phyloP scores from a whole-genome alignment of 2,888 invertebrate species.

The Petrophora chlorosata region DNA sequence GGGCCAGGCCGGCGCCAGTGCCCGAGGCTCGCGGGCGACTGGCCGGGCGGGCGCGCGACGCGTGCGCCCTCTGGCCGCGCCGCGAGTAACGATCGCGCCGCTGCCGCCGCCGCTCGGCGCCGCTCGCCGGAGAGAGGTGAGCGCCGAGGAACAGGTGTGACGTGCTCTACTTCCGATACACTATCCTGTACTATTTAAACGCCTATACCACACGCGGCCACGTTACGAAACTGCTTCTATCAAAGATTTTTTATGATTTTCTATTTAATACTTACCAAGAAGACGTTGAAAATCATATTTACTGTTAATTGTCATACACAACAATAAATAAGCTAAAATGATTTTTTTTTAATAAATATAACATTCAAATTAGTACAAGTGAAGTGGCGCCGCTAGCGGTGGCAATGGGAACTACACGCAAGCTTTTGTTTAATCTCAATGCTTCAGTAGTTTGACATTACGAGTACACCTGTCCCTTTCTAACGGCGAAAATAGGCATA shows the following conservation, averaged over 20 bases:
- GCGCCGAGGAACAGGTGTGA: conserved; percentile 41
- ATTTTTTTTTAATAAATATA: not conserved
- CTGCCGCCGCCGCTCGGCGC: not conserved
- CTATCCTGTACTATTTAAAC: conserved; percentile 1
- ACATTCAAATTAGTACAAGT: conserved; percentile 25
- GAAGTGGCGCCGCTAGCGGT: conserved; percentile 46
- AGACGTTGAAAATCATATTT: no score
- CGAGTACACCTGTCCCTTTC: conserved; percentile 31
- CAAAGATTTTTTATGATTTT: no score
- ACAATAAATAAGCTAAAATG: no score
- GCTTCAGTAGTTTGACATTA: conserved; percentile 41
- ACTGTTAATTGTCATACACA: no score
- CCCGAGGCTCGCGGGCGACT: conserved; percentile 59
- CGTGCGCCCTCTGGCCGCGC: conserved; percentile 41
- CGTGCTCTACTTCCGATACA: conserved; percentile 20
- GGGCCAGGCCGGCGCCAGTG: conserved; percentile 51
- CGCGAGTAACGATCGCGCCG: conserved; percentile 52
- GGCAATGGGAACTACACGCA: conserved; percentile 44
- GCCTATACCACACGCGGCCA: not conserved
- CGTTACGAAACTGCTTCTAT: not conserved
- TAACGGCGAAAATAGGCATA: conserved; percentile 33
- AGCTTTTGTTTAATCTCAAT: conserved; percentile 40
- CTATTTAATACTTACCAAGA: no score
- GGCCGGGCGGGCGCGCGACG: conserved; percentile 45
- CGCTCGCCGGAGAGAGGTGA: conserved; percentile 1